A percentile compares a stretch with the other conserved stretches of the same genome.
phyloP scores from a whole-genome alignment of 1,140 invertebrate genomes.

The Procambarus virginalis region DNA sequence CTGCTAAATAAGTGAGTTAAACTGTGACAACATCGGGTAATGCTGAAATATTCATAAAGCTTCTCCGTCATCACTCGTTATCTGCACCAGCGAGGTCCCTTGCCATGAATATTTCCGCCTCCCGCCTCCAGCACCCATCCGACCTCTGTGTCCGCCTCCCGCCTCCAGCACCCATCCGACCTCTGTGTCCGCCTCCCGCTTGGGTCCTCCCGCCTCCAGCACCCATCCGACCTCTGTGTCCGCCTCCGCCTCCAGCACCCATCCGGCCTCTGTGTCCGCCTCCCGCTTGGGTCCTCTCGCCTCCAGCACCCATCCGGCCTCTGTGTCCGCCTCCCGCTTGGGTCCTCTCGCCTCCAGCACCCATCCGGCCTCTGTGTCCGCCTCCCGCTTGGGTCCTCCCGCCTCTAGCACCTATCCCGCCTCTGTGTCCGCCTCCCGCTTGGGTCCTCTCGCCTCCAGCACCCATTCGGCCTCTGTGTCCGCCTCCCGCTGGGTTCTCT shows the following conservation, averaged over 20 bases:
- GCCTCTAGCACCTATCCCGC: not conserved
- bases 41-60: not conserved
- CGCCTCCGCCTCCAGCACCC: too few relatives aligned
- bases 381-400: too few relatives aligned
- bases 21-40: not conserved
- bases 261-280: too few relatives aligned
- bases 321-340: too few relatives aligned
- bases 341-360: too few relatives aligned
- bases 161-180: too few relatives aligned
- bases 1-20: not conserved
- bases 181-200: not conserved
- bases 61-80: not conserved
- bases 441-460: not conserved
- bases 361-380: too few relatives aligned
- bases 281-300: too few relatives aligned
- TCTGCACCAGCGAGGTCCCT: not conserved
- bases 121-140: not conserved
- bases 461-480: not conserved
- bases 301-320: too few relatives aligned
- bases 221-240: too few relatives aligned
- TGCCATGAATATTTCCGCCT: not conserved
- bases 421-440: too few relatives aligned
- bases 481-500: not conserved
- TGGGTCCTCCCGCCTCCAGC: not conserved
- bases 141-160: too few relatives aligned